Base-by-base conservation (phyloP, 2,113 vertebrate genomes). In the Dicentrarchus labrax region DNA sequence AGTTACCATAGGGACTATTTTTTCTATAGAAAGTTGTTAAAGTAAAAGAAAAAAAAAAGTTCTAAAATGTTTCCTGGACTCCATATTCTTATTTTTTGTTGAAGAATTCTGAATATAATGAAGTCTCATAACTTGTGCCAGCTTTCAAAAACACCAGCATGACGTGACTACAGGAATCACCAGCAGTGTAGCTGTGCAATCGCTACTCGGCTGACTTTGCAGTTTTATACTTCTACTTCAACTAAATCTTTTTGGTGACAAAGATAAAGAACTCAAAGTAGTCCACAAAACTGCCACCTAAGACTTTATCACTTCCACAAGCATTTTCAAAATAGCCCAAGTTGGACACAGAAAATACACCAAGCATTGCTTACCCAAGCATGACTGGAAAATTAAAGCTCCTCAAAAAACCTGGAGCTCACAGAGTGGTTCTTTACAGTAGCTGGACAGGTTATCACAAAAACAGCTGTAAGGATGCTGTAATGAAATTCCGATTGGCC, bases 211-310 rank as follows among this genome's bases (percentile, higher is more conserved):
- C 72, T 87, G 68, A 72, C 56, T 17, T 7, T 48, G 72, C 59
- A 78, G 22, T 85, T 83, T 69, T 45, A 24, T 57, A 39, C 67
- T 45, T 60, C 11, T 38, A 10, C 43, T 62, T 72, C 39, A 43
- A 66, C 57, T 30, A 47, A 78, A 62, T 16, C 7, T 78, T 85
- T 72, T 73, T 39, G 51, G 45, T 22, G 48, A 73, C 38, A 38
- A 22, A 72, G 75, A 61, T 62, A 86, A 47, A 68, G 87, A 45
- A n/a, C 22, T 39, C 6, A 66, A 54, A 74, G 43, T 15, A 59
- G 53, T 70, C 9, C 19, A 70, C 39, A 56, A 77, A 82, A 77
- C 16, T 76, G 22, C 47, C 43, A 56, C 45, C 30, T 74, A 70
- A 70, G 70, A 75, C 41, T 79, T 60, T 48, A 16, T 4, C 60